phyloP scores from a whole-genome alignment of 2,888 invertebrate genomes.

The Cremastinae sp. region DNA sequence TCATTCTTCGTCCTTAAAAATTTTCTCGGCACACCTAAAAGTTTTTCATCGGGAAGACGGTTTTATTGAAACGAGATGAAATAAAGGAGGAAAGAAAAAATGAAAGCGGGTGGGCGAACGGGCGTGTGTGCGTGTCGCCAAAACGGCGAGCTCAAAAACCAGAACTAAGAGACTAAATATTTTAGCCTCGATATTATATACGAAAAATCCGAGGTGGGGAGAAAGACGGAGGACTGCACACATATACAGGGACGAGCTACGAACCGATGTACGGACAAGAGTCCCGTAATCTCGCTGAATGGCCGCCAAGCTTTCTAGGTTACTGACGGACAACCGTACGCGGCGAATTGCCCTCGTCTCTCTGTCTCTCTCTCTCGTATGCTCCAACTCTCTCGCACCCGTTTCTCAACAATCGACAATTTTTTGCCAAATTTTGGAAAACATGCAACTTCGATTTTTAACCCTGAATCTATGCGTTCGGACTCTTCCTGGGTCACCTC shows the following conservation, averaged over 20 bases:
- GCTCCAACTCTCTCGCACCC: conserved; percentile 1
- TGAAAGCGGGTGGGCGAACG: conserved; percentile 29
- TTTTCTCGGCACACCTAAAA: conserved; percentile 57
- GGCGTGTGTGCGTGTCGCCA: conserved; percentile 45
- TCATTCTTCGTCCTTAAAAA: neutral
- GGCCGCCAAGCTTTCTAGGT: conserved; percentile 77
- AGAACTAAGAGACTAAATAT: conserved; percentile 38
- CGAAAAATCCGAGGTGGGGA: conserved; percentile 22
- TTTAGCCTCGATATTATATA: conserved; percentile 54
- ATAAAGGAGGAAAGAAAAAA: conserved; percentile 6
- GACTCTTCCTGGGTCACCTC: too few relatives aligned
- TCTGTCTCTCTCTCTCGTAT: conserved; percentile 20
- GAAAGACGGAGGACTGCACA: conserved; percentile 8
- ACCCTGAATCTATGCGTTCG: too few relatives aligned
- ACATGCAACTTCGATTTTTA: too few relatives aligned
- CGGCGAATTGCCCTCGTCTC: conserved; percentile 35
- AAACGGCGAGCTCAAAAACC: conserved; percentile 44
- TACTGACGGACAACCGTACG: conserved; percentile 73
- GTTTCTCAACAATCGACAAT: conserved; percentile 9
- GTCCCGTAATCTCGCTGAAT: conserved; percentile 71
- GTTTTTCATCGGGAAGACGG: conserved; percentile 32
- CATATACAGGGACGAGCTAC: conserved; percentile 21
- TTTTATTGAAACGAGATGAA: conserved; percentile 4
- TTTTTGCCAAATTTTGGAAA: neutral
- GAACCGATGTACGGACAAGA: conserved; percentile 59